phyloP scores from a whole-genome alignment of 2,113 vertebrate species.

The Melanostigma gelatinosum region DNA sequence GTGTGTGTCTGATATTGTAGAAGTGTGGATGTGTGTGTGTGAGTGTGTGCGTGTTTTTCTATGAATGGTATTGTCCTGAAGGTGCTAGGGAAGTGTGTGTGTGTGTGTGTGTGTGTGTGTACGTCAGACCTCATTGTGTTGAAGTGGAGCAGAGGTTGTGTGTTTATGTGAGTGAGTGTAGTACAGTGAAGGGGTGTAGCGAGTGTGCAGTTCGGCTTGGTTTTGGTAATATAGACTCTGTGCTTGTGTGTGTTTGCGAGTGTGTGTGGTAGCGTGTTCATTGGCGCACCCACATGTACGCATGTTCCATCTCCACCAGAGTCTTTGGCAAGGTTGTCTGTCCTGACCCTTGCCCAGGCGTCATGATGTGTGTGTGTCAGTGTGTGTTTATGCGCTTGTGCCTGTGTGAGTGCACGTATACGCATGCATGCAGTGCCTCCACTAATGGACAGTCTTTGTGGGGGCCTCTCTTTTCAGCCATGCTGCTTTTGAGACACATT shows the following conservation, averaged over 20 bases:
- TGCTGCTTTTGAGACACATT: constrained; percentile 78
- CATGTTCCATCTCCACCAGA: constrained; percentile 31
- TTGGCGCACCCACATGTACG: constrained; percentile 7
- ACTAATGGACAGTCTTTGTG: constrained; percentile 76
- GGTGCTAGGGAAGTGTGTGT: constrained; percentile 32
- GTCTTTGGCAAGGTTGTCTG: constrained; percentile 58
- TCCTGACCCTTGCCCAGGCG: constrained; percentile 44
- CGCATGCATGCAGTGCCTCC: constrained; percentile 62
- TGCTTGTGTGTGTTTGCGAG: constrained; percentile 3
- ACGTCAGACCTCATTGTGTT: constrained; percentile 58
- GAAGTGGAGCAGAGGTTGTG: constrained; percentile 57
- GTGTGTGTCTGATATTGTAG: constrained; percentile 68
- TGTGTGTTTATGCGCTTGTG: background rate
- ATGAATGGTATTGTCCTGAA: constrained; percentile 51
- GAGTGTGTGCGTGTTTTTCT: constrained; percentile 34
- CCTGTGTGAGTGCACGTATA: constrained; percentile 43
- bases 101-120: constrained; percentile 22
- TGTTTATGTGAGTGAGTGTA: constrained; percentile 54
- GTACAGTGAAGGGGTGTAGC: constrained; percentile 39
- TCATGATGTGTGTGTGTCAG: constrained; percentile 22
- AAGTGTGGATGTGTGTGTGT: constrained; percentile 24
- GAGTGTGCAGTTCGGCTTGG: constrained; percentile 37
- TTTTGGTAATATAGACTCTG: constrained; percentile 32
- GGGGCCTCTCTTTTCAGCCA: constrained; percentile 76
- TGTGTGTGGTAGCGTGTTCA: background rate